Evolutionary conservation across 2,113 vertebrate species (phyloP), one percentile per base, ranked within the genome.

Genomic region (Menura novaehollandiae): DNA sequence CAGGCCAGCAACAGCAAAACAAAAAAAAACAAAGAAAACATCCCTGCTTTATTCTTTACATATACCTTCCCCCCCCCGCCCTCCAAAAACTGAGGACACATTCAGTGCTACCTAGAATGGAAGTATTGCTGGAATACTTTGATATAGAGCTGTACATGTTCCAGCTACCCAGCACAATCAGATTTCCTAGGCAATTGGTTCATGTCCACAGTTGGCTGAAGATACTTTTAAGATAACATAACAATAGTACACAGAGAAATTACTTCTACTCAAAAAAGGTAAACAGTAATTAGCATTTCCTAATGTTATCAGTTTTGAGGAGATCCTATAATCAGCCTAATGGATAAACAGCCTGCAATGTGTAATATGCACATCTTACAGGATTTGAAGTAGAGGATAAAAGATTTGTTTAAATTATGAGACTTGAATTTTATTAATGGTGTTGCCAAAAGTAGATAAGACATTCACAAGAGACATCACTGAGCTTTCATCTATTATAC

Each of bases 201-300:
- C 58, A 69, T 10, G 7, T 49, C 47, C 63, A 37, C 12, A 63
- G 46, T 55, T 66, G 44, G 47, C 6, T 83, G 9, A 74, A 85
- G n/a, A 91, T 12, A 72, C 14, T 56, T 79, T 79, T 66, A 73
- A 85, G 85, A 56, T 35, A 94, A 75, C 33, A 43, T 32, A 84
- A 56, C 15, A 68, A 51, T 56, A 88, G 30, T 33, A 56, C 11
- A 75, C 6, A 73, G 28, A 68, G 23, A 89, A 71, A 80, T 62
- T 75, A 67, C 77, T 77, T 93, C 44, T 87, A 83, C 58, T 69
- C 20, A 35, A 56, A 75, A 77, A 82, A 77, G 24, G 27, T 59
- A 81, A 95, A 76, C 22, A 77, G 49, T 72, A 95, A 89, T 91
- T 94, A 93, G 58, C 51, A 67, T 56, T 93, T 79, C 35, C 64